These are phyloP conservation scores for Morpho helenor DNA, from an alignment of 2,888 invertebrate species.

Conservation along the genomic window DNA sequence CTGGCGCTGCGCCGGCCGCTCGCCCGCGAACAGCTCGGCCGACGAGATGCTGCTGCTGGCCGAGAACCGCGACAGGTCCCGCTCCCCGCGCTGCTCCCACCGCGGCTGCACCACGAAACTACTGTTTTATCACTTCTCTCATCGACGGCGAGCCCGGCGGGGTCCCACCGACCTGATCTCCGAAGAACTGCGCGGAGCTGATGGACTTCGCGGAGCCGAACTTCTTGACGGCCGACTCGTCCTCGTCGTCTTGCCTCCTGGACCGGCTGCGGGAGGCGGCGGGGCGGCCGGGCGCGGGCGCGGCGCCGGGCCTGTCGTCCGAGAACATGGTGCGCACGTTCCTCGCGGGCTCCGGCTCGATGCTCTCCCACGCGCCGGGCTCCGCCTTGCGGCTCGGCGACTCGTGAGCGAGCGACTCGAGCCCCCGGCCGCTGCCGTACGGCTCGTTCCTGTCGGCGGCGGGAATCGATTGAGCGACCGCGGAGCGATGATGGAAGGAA, in stretches of 20 bases:
- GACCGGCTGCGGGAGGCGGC: slow-evolving; percentile 23
- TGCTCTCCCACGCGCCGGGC: slow-evolving; percentile 44
- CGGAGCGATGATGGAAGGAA: too few species aligned
- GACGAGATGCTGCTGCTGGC: slow-evolving; percentile 97
- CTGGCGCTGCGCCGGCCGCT: slow-evolving; percentile 30
- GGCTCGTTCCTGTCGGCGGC: slow-evolving; percentile 54
- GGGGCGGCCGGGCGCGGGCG: slow-evolving; percentile 21
- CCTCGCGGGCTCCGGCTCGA: slow-evolving; percentile 56
- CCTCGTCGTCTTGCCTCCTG: slow-evolving; percentile 45
- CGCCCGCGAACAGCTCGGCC: slow-evolving; percentile 93
- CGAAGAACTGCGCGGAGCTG: slow-evolving; percentile 98
- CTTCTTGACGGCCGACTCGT: slow-evolving; percentile 94
- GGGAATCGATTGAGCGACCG: background rate
- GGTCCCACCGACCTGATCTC: slow-evolving; percentile 74
- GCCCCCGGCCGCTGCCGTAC: slow-evolving; percentile 37
- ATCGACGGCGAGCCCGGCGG: too few species aligned
- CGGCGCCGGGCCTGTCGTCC: slow-evolving; percentile 19
- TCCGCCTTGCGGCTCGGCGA: slow-evolving; percentile 21
- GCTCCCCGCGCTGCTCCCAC: slow-evolving; percentile 75
- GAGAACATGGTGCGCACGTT: slow-evolving; percentile 58
- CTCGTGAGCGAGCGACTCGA: slow-evolving; percentile 26
- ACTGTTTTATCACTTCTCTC: too few species aligned
- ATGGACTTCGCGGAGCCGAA: slow-evolving; percentile 98
- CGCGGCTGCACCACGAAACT: background rate
- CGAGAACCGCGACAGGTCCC: slow-evolving; percentile 89